Percentiles rank a stretch among this genome's conserved stretches.
These are phyloP conservation scores for Pogonocichla stellata DNA, from an alignment of 2,113 vertebrate species.

Conservation along the genomic window DNA sequence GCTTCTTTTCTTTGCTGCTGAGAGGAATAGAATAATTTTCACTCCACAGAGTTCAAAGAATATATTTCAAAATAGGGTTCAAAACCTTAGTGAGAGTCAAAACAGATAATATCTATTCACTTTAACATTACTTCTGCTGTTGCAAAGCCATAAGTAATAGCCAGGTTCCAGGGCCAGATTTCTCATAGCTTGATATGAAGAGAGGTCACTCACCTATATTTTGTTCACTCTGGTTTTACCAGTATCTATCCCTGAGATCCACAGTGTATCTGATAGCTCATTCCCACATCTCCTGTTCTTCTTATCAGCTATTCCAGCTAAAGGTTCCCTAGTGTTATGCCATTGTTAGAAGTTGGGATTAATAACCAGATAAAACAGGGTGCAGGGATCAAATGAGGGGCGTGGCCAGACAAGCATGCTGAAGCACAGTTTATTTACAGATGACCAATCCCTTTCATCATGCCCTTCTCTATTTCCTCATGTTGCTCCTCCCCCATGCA, in stretches of 20 bases:
- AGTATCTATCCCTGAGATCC: background rate
- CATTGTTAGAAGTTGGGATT: background rate
- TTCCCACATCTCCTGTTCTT: background rate
- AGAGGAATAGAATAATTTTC: background rate
- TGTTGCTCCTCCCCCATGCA: background rate
- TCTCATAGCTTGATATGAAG: background rate
- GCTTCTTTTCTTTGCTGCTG: background rate
- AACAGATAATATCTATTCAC: background rate
- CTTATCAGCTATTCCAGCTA: background rate
- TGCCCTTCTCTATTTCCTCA: background rate
- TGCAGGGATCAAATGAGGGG: background rate
- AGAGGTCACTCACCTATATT: background rate
- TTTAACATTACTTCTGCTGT: background rate
- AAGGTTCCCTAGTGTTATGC: background rate
- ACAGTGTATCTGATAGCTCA: background rate
- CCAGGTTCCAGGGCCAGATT: background rate
- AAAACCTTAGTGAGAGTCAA: background rate
- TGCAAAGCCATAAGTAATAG: background rate
- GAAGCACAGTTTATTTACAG: background rate
- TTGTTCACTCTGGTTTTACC: background rate
- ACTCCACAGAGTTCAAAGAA: background rate
- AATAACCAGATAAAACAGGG: background rate
- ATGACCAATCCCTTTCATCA: background rate
- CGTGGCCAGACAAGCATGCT: background rate
- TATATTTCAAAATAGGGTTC: background rate